phyloP scores from a whole-genome alignment of 2,888 invertebrate genomes.

The Epistrophella euchroma region DNA sequence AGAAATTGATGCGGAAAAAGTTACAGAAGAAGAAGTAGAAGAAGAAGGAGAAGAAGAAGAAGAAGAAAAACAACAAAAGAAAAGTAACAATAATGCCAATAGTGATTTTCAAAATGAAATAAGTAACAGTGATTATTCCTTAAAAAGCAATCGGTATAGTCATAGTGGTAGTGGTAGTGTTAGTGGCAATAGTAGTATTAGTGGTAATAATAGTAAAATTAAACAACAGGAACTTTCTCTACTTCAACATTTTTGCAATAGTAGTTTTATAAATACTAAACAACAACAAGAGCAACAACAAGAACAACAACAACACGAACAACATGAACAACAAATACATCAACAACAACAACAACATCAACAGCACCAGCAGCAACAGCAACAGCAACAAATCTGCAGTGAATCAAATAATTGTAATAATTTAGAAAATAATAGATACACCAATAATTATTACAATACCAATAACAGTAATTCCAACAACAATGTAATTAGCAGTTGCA shows the following conservation, averaged over 20 bases:
- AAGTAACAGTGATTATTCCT: constrained; percentile 57
- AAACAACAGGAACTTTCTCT: constrained; percentile 40
- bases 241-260: constrained; percentile 50
- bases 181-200: constrained; percentile 40
- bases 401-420: constrained; percentile 53
- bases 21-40: constrained; percentile 67
- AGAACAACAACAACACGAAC: constrained; percentile 32
- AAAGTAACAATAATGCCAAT: constrained; percentile 33
- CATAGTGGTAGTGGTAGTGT: constrained; percentile 35
- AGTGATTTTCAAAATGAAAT: constrained; percentile 53
- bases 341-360: constrained; percentile 24
- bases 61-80: constrained; percentile 78
- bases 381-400: constrained; percentile 32
- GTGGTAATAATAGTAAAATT: constrained; percentile 22
- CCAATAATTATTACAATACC: constrained; percentile 50
- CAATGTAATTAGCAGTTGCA: constrained; percentile 79
- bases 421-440: constrained; percentile 69
- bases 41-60: constrained; percentile 77
- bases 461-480: constrained; percentile 33
- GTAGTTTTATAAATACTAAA: constrained; percentile 23
- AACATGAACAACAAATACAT: constrained; percentile 19
- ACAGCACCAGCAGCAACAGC: constrained; percentile 43
- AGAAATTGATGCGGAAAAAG: constrained; percentile 1
- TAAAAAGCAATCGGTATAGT: constrained; percentile 49
- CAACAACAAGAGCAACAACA: constrained; percentile 26